A percentile compares a stretch with the other conserved stretches of the same genome.
Conservation (phyloP, 37 sponge, comb jelly and placozoan species). For the Amphimedon queenslandica region DNA sequence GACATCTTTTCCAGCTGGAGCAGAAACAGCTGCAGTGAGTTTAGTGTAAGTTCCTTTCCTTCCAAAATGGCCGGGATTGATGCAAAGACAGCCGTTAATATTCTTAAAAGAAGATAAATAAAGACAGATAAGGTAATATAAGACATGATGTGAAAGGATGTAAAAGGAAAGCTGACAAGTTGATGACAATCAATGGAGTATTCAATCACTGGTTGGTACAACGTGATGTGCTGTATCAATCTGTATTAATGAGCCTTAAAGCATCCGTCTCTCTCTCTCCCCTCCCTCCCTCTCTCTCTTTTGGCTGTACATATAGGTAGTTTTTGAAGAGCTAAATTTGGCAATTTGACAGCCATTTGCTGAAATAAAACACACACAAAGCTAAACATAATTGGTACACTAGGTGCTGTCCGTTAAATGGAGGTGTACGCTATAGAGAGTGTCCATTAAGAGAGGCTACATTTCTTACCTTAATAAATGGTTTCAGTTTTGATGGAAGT, state of each 20-base stretch:
- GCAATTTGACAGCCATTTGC: not conserved
- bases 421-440: too few species aligned
- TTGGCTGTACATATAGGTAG: too few species aligned
- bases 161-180: not conserved
- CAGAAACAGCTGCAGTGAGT: conserved; percentile 15
- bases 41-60: conserved; percentile 66
- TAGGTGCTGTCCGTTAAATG: too few species aligned
- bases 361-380: not conserved
- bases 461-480: conserved; percentile 69
- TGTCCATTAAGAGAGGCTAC: too few species aligned
- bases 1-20: conserved; percentile 10
- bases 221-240: too few species aligned
- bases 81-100: conserved; percentile 52
- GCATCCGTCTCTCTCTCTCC: too few species aligned
- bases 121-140: conserved; percentile 29
- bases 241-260: too few species aligned
- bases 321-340: too few species aligned
- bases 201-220: not conserved
- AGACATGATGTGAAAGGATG: not conserved
- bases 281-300: too few species aligned
- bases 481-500: conserved; percentile 73
- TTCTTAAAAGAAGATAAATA: conserved; percentile 46
- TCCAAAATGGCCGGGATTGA: conserved; percentile 69
- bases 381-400: too few species aligned
- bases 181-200: not conserved